Conservation (phyloP, 2,113 vertebrate species). For the Menura novaehollandiae region DNA sequence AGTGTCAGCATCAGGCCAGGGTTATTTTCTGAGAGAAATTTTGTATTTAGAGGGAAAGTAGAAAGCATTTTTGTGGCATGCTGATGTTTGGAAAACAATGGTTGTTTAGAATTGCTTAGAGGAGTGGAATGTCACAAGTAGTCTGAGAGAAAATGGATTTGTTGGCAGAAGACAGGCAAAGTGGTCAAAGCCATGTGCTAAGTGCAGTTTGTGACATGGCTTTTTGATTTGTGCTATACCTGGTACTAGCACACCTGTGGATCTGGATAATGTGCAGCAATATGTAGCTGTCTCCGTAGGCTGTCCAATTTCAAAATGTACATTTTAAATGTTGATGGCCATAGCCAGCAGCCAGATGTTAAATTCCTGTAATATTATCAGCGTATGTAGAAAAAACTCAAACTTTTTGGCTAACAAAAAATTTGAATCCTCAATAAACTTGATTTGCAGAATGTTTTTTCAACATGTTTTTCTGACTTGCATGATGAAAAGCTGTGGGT, state of each 20-base stretch:
- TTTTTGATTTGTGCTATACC: neutral
- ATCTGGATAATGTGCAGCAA: neutral
- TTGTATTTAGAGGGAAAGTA: slow-evolving; percentile 30
- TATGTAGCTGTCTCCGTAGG: neutral
- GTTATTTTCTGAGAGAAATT: neutral
- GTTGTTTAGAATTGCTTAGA: slow-evolving; percentile 57
- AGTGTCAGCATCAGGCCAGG: neutral
- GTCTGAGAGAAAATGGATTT: slow-evolving; percentile 49
- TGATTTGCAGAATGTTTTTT: neutral
- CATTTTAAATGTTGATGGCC: neutral
- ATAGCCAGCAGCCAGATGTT: neutral
- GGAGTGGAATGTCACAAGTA: slow-evolving; percentile 47
- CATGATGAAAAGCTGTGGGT: neutral
- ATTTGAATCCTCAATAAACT: neutral
- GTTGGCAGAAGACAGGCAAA: slow-evolving; percentile 1
- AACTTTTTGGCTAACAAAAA: neutral
- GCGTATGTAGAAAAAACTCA: neutral
- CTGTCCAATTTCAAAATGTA: neutral
- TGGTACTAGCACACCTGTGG: neutral
- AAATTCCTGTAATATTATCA: neutral
- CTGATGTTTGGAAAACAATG: slow-evolving; percentile 47
- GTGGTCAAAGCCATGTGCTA: neutral
- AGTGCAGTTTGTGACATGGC: neutral
- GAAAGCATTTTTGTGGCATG: slow-evolving; percentile 58
- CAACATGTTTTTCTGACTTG: neutral